Base-by-base conservation (phyloP, 2,888 invertebrate genomes). In the Acrobasis consociella region DNA sequence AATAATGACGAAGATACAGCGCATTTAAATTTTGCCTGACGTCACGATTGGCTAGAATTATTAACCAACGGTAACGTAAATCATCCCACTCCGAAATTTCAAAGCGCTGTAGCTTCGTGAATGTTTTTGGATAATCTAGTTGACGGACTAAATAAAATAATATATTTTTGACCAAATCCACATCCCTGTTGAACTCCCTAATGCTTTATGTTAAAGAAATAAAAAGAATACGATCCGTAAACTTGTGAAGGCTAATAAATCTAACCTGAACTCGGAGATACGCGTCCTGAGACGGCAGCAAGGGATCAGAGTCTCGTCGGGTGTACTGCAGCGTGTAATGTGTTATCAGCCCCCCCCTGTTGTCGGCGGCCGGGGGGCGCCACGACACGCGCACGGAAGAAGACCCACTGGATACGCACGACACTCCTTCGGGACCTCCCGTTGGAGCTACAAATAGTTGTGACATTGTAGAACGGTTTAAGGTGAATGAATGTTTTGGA, bases 371-470 rank as follows among this genome's bases (percentile, higher is more conserved):
- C 5, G 95, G 96, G 50, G 95, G 94, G 62, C 94, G 93, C 96
- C 96, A 97, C 52, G 95, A 95, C 71, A 97, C 94, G 78, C 96
- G 95, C 63, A 97, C 92, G 69, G 96, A 96, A 66, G 96, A 95
- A 16, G 97, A 95, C 39, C 96, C 95, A 66, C 95, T 93, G 53
- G 96, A 94, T 60, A 94, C 92, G 80, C 97, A 97, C 66, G 94
- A 93, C 62, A 97, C 93, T 73, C 94, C 94, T 77, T 95, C 94
- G 5, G 97, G 97, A 53, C 96, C 93, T 8, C 95, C 95, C 72
- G 95, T 95, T 7, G 97, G 97, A 65, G 96, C 96, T 96, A 81
- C 51, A 73, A 66, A 31, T 5, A 8, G 38, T 37, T 53, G 22
- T 53, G n/a, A n/a, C 38, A 37, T 63, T 64, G 61, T 63, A 17